Percentiles rank a stretch among this genome's conserved stretches.
phyloP scores from a whole-genome alignment of 1,140 invertebrate genomes.

The Drosophila punjabiensis region DNA sequence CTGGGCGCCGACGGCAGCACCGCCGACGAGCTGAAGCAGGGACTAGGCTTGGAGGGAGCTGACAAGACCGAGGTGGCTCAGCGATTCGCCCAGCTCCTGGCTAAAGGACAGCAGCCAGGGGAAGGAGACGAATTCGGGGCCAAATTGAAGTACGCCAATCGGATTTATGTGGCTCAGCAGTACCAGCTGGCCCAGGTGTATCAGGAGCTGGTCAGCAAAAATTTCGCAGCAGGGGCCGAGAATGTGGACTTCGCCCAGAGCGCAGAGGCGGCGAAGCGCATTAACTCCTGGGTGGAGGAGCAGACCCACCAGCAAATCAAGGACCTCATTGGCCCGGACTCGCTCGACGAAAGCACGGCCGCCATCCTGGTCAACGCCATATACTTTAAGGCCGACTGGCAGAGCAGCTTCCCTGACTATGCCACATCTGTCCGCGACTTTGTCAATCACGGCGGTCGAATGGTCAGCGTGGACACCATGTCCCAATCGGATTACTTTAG shows the following conservation, averaged over 20 bases:
- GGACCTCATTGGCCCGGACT: conserved; percentile 85
- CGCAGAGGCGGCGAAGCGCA: conserved; percentile 74
- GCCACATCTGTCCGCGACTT: conserved; percentile 47
- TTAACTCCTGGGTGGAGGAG: conserved; percentile 87
- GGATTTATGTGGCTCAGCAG: conserved; percentile 53
- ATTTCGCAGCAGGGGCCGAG: conserved; percentile 67
- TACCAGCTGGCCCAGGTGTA: conserved; percentile 31
- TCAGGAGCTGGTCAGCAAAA: conserved; percentile 40
- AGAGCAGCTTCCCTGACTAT: conserved; percentile 39
- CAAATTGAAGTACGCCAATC: conserved; percentile 57
- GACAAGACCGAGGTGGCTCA: conserved; percentile 35
- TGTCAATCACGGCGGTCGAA: conserved; percentile 42
- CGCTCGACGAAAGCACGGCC: conserved; percentile 66
- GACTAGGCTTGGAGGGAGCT: conserved; percentile 71
- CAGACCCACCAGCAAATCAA: conserved; percentile 87
- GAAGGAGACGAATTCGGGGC: background rate
- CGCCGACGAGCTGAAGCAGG: conserved; percentile 84
- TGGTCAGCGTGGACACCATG: conserved; percentile 86
- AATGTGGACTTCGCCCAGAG: conserved; percentile 85
- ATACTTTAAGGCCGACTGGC: conserved; percentile 86
- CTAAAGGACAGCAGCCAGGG: conserved; percentile 6
- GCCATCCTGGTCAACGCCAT: conserved; percentile 88
- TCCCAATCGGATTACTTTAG: conserved; percentile 75
- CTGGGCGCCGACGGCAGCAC: conserved; percentile 86
- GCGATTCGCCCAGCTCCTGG: conserved; percentile 36